Evolutionary conservation across 2,113 vertebrate species (phyloP).

Genomic region (Psettodes erumei): DNA sequence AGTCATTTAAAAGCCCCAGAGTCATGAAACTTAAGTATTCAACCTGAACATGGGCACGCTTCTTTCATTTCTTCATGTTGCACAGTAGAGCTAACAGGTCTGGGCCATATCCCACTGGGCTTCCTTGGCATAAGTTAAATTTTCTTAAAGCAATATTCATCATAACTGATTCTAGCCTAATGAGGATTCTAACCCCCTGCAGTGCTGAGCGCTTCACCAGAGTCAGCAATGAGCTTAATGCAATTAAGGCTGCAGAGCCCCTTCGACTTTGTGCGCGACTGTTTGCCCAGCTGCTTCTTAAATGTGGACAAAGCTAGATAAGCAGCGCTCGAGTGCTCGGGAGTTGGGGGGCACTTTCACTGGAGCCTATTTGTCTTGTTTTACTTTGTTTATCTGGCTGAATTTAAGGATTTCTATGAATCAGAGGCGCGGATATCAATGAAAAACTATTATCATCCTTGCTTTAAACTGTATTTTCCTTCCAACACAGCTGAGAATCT

Average conservation of each 20-base stretch:
- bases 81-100: conserved; percentile 23
- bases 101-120: conserved; percentile 8
- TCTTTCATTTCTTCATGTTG: conserved; percentile 11
- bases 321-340: conserved; percentile 26
- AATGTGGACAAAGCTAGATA: conserved; percentile 56
- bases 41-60: background rate
- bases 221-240: conserved; percentile 67
- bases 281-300: conserved; percentile 51
- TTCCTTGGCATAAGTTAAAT: conserved; percentile 48
- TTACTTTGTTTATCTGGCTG: conserved; percentile 21
- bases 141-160: conserved; percentile 67
- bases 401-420: conserved; percentile 29
- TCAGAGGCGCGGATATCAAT: background rate
- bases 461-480: background rate
- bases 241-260: conserved; percentile 55
- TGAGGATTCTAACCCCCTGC: conserved; percentile 55
- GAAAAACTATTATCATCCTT: background rate
- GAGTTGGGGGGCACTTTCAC: conserved; percentile 1
- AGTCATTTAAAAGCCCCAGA: conserved; percentile 9
- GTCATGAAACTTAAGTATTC: background rate
- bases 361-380: conserved; percentile 38
- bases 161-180: conserved; percentile 62
- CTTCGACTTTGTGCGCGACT: conserved; percentile 38
- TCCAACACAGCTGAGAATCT: background rate
- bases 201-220: conserved; percentile 50